Evolutionary conservation across 2,113 vertebrate genomes (phyloP).

Genomic region (Nettapus auritus): DNA sequence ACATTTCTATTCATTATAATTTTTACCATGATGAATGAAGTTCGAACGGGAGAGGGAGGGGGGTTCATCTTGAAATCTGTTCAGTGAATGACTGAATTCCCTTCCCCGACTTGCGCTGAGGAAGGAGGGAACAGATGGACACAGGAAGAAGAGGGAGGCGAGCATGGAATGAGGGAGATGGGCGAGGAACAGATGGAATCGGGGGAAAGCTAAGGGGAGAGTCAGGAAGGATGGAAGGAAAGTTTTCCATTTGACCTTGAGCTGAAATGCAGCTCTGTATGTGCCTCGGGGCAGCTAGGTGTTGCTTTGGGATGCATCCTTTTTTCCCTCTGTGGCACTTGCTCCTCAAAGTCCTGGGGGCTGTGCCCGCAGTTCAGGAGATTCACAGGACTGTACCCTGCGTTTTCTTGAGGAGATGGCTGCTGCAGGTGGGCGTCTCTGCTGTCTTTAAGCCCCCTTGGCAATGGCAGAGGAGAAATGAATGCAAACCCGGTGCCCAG

Average conservation of each 20-base stretch:
- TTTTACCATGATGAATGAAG: conserved; percentile 71
- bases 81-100: conserved; percentile 70
- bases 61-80: conserved; percentile 69
- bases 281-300: neutral
- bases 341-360: accelerated
- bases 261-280: neutral
- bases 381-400: neutral
- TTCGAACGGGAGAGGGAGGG: conserved; percentile 51
- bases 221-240: conserved; percentile 54
- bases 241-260: conserved; percentile 67
- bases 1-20: conserved; percentile 68
- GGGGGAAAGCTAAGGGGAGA: conserved; percentile 49
- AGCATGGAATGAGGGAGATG: conserved; percentile 55
- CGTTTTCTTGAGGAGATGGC: neutral
- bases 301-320: neutral
- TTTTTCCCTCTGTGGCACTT: neutral
- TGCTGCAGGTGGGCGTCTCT: neutral
- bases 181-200: conserved; percentile 63
- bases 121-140: conserved; percentile 72
- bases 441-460: neutral
- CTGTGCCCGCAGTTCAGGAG: neutral
- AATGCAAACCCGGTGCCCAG: neutral
- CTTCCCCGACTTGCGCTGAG: conserved; percentile 44
- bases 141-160: conserved; percentile 70
- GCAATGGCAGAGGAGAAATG: neutral